Evolutionary conservation across 2,888 invertebrate species (phyloP).

Genomic region (Caenorhabditis doughertyi): DNA sequence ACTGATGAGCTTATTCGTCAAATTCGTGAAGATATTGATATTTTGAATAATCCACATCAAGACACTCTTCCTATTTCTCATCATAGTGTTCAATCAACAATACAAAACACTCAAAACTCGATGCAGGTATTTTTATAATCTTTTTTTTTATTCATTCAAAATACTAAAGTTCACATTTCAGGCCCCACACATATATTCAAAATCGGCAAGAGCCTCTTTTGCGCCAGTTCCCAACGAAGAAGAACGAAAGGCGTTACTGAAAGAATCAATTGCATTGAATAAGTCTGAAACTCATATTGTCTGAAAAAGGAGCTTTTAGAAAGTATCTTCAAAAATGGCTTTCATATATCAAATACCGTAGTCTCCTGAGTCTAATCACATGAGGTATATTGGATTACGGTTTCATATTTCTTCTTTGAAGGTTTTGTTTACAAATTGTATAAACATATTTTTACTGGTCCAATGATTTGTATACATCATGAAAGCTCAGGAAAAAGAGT

Average conservation of each 20-base stretch:
- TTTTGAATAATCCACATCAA: slow-evolving; percentile 60
- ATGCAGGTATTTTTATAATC: slow-evolving; percentile 18
- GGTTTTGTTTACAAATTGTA: slow-evolving; percentile 31
- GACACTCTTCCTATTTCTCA: slow-evolving; percentile 52
- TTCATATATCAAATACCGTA: slow-evolving; percentile 19
- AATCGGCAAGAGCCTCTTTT: slow-evolving; percentile 63
- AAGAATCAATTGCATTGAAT: slow-evolving; percentile 43
- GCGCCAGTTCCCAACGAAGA: slow-evolving; percentile 63
- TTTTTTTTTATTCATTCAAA: neutral
- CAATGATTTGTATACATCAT: too few species aligned
- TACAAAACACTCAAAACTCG: slow-evolving; percentile 41
- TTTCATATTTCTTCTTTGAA: slow-evolving; percentile 14
- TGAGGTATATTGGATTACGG: slow-evolving; percentile 54
- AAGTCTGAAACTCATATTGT: slow-evolving; percentile 51
- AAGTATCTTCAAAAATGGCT: neutral
- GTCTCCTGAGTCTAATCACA: slow-evolving; percentile 27
- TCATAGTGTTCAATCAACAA: slow-evolving; percentile 56
- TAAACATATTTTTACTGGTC: slow-evolving; percentile 8
- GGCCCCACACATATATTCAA: slow-evolving; percentile 44
- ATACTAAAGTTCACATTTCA: neutral
- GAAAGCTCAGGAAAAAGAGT: too few species aligned
- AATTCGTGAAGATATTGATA: slow-evolving; percentile 78
- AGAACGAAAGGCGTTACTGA: slow-evolving; percentile 51
- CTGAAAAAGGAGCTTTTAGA: slow-evolving; percentile 16
- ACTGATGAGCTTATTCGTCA: slow-evolving; percentile 81